Evolutionary conservation across 2,888 invertebrate genomes (phyloP), one percentile per base, ranked within the genome.

Genomic region (Nymphalis c-album): DNA sequence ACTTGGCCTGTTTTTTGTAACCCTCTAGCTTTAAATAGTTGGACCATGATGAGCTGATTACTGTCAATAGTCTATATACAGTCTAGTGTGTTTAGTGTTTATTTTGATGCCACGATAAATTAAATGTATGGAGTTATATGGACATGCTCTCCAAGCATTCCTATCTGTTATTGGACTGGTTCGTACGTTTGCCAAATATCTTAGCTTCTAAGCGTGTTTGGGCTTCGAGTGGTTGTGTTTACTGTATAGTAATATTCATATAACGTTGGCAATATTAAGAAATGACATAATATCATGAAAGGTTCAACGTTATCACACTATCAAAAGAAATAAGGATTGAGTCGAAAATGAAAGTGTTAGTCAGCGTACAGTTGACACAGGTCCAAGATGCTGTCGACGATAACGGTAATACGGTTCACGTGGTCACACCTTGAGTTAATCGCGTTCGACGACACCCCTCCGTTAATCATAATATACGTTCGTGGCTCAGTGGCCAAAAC

Each of bases 301-400:
- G 57, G 18, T 7, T 57, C 35, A 40, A 8, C 35, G 20, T 7
- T 13, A 57, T n/a, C 18, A 57, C 35, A 40, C 10, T 40, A 40
- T 40, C 40, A 20, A 57, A 18, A 51, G 47, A 62, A 59, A 65
- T 61, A 31, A 53, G 60, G 45, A 31, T 62, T 59, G 64, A 47
- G 57, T 70, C 63, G 81, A 87, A 88, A 88, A 77, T 76, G 86
- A 89, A 87, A 89, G 87, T 87, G 83, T 83, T 80, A 80, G 78
- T 81, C 79, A 80, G 79, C 76, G 78, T 81, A 80, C 83, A 86
- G 83, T 91, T 91, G 91, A 87, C 85, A 82, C 83, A 73, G 80
- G 77, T 90, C 91, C 91, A 91, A 91, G 91, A 91, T 87, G 81
- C 89, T 89, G 91, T 90, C 90, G 80, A 74, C 76, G 91, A 91